Evolutionary conservation across 37 sponge, comb jelly and placozoan species (phyloP).

Genomic region (Halisarca cf. caerulea): DNA sequence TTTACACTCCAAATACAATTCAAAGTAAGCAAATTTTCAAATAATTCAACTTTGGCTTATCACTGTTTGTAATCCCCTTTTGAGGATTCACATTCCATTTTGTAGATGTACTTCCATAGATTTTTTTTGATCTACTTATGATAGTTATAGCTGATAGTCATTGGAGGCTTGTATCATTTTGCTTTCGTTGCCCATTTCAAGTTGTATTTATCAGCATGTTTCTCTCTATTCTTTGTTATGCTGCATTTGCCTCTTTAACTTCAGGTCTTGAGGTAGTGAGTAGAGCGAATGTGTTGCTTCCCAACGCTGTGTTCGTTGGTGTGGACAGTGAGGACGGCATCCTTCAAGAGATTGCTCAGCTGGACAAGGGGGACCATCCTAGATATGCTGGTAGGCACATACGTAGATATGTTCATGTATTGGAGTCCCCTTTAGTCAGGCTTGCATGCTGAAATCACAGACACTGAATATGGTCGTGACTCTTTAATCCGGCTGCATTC

Average conservation of each 20-base stretch:
- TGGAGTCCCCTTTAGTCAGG: too few species aligned
- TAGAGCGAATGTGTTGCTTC: not conserved
- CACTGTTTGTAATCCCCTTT: too few species aligned
- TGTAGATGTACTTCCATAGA: too few species aligned
- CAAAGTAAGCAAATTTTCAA: slow-evolving; percentile 4
- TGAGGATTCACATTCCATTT: too few species aligned
- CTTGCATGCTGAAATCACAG: too few species aligned
- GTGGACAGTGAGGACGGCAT: not conserved
- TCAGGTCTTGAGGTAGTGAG: not conserved
- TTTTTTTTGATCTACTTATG: not conserved
- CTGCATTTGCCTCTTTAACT: too few species aligned
- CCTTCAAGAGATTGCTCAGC: not conserved
- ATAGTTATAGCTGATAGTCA: not conserved
- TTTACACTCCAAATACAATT: not conserved
- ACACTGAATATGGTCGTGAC: too few species aligned
- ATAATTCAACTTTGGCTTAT: too few species aligned
- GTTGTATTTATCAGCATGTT: too few species aligned
- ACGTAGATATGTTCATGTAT: too few species aligned
- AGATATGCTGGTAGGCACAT: not conserved
- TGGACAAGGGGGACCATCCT: not conserved
- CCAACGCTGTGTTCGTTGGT: not conserved
- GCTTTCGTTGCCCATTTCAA: not conserved
- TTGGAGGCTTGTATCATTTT: not conserved
- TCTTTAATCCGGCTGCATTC: too few species aligned
- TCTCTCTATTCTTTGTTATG: too few species aligned